Evolutionary conservation across 2,888 invertebrate species (phyloP), one percentile per base, ranked within the genome.

Genomic region (Arrhopalites spinosus): DNA sequence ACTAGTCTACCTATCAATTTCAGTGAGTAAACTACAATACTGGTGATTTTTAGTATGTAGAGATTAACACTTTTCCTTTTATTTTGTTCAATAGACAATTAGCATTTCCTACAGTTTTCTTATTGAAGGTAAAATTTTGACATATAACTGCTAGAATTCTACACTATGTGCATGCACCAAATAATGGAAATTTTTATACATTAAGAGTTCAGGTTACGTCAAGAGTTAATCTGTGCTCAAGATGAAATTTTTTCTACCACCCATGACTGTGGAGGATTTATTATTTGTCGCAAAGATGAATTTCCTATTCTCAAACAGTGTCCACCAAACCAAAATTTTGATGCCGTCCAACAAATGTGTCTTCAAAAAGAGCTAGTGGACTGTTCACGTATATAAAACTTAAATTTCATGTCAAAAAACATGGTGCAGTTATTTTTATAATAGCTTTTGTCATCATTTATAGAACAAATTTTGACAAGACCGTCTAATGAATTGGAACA

Each of bases 381-480:
- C 27, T 68, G 68, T 27, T 68, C 68, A 45, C 47, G 68, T 68
- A 20, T n/a, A n/a, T n/a, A n/a, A n/a, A n/a, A n/a, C n/a, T n/a
- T n/a, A n/a, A n/a, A n/a, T n/a, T n/a, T n/a, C n/a, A n/a, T n/a
- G n/a, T n/a, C n/a, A n/a, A n/a, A n/a, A n/a, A n/a, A n/a, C n/a
- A n/a, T n/a, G n/a, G n/a, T n/a, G n/a, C n/a, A n/a, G n/a, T n/a
- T n/a, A n/a, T n/a, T n/a, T n/a, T n/a, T n/a, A n/a, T n/a, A n/a
- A n/a, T n/a, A n/a, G 8, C 7, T 45, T 45, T 45, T 45, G 45
- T 11, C 7, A 45, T 45, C 45, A 45, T 53, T 17, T 3, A 53
- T 17, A 53, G 53, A 17, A n/a, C 53, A 53, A 13, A 53, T 53
- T n/a, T 5, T n/a, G 3, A 17, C 53, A 13, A 13, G 3, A 13